phyloP scores from a whole-genome alignment of 2,113 vertebrate genomes.

The Vombatus ursinus region DNA sequence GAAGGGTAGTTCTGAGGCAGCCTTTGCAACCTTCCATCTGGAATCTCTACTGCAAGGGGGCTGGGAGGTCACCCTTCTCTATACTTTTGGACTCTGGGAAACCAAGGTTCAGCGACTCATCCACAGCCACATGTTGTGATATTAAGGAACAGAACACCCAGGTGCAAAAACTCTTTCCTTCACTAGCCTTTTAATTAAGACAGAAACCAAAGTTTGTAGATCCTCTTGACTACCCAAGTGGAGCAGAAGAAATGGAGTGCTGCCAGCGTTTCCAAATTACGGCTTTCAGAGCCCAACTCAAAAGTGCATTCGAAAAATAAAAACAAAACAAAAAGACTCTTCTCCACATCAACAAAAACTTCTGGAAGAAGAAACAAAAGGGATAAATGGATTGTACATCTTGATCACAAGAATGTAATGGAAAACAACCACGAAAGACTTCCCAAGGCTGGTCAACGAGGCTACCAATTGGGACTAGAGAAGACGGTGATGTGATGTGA shows the following conservation, averaged over 20 bases:
- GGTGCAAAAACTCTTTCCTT: not conserved
- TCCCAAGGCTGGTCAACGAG: not conserved
- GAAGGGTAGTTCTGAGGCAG: not conserved
- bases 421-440: not conserved
- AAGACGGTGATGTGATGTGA: too few relatives aligned
- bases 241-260: not conserved
- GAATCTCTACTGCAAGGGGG: not conserved
- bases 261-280: not conserved
- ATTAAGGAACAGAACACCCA: not conserved
- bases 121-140: not conserved
- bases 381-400: not conserved
- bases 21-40: not conserved
- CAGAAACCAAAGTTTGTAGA: not conserved
- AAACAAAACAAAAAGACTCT: not conserved
- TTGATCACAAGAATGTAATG: not conserved
- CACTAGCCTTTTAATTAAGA: not conserved
- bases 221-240: not conserved
- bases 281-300: not conserved
- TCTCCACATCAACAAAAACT: not conserved
- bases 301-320: not conserved
- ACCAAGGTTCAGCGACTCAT: not conserved
- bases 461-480: not conserved
- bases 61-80: not conserved
- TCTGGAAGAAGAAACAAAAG: too few relatives aligned
- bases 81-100: not conserved